Evolutionary conservation across 1,140 invertebrate genomes (phyloP), one percentile per base, ranked within the genome.

Genomic region (Belonocnema kinseyi): DNA sequence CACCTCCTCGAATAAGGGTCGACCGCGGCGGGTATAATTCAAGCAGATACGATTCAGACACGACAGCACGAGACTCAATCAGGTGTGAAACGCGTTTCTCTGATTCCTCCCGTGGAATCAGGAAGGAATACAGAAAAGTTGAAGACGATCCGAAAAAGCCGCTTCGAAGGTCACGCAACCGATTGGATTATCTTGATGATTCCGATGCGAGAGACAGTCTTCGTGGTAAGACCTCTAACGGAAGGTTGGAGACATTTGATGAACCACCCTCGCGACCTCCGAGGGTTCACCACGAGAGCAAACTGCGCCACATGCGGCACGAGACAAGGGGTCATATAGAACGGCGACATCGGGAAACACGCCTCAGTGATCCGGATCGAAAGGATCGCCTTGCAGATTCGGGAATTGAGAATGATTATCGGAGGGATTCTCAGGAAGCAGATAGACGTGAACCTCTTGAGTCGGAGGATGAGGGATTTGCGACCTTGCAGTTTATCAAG

Each of bases 351-450:
- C 81, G 87, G 21, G 88, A 91, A 5, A 89, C 84, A 13, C 80
- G 86, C 6, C 56, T 88, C 13, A 92, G 91, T 76, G 90, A 91
- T 78, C 80, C 83, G 10, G 90, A 88, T 78, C 85, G 89, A 5
- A 94, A 94, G 76, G 94, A 94, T 80, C 92, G 93, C 50, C 90
- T 95, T 21, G 95, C 94, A 4, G 95, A 96, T 89, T 96, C 95
- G 1, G 95, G 95, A 0, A 96, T 96, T 74, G 95, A 96, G 86
- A 96, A 96, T 80, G 95, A 96, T 82, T 95, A 95, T 81, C 92
- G 94, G 54, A 92, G 95, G 26, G 94, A 96, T 81, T 95, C 94
- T 6, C 94, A 93, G 78, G 94, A 90, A 74, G 86, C 86, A 10
- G 86, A 92, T 78, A 75, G 88, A 87, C 70, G 94, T 91, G 85